phyloP scores from a whole-genome alignment of 92 coral and sea anemone genomes.

The Nematostella vectensis region DNA sequence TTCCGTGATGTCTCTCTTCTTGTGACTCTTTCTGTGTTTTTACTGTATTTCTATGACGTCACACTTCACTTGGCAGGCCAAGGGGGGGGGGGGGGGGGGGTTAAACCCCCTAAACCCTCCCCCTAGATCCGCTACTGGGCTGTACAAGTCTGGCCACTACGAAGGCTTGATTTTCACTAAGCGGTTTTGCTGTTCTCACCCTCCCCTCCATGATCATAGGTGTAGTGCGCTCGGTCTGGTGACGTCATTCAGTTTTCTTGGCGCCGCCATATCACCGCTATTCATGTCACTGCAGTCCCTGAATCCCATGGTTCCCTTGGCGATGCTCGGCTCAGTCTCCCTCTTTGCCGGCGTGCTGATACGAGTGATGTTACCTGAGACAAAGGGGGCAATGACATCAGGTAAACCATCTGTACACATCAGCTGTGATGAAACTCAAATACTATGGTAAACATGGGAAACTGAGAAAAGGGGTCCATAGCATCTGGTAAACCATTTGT shows the following conservation, averaged over 20 bases:
- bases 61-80: no score
- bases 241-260: slow-evolving; percentile 41
- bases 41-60: no score
- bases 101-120: no score
- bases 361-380: slow-evolving; percentile 51
- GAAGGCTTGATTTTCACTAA: no score
- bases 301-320: slow-evolving; percentile 59
- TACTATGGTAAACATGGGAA: no score
- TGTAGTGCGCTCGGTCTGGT: slow-evolving; percentile 61
- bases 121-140: no score
- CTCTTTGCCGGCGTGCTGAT: slow-evolving; percentile 44
- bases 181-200: background rate
- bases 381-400: slow-evolving; percentile 46
- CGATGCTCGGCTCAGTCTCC: slow-evolving; percentile 49
- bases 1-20: no score
- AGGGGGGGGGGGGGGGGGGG: no score
- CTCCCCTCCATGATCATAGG: slow-evolving; percentile 17
- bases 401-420: slow-evolving; percentile 1
- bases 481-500: no score
- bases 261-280: slow-evolving; percentile 43
- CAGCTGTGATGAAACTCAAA: background rate
- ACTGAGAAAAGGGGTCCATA: no score
- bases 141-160: no score
- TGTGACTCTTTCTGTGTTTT: no score
- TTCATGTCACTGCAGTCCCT: slow-evolving; percentile 35